Percentiles rank a stretch among this genome's conserved stretches.
Conservation (phyloP, 2,888 invertebrate species). For the Buathra laborator region DNA sequence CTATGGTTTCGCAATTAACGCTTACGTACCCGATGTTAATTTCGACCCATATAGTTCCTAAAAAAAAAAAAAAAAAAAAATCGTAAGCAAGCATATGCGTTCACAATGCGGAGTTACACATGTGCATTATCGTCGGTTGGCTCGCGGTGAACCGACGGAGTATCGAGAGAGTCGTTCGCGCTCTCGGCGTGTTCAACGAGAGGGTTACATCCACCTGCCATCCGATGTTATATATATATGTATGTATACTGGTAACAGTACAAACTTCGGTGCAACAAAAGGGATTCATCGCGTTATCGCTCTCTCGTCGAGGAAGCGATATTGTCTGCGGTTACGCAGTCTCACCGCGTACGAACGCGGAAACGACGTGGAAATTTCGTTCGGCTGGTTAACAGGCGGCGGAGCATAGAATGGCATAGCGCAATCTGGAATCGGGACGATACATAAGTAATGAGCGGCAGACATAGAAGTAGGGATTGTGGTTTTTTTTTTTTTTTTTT, state of each 20-base stretch:
- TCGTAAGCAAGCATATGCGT: conserved; percentile 76
- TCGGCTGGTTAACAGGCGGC: conserved; percentile 6
- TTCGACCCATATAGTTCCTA: conserved; percentile 81
- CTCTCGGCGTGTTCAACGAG: conserved; percentile 30
- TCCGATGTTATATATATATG: no score
- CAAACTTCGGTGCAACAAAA: conserved; percentile 1
- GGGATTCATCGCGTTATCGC: conserved; percentile 64
- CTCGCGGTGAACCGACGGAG: conserved; percentile 46
- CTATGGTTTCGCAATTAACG: conserved; percentile 78
- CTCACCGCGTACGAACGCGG: conserved; percentile 57
- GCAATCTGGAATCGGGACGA: conserved; percentile 62
- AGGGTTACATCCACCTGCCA: conserved; percentile 62
- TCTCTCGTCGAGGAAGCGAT: conserved; percentile 36
- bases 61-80: conserved; percentile 68
- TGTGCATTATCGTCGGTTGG: conserved; percentile 33
- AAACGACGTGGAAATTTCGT: conserved; percentile 55
- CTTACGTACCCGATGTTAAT: conserved; percentile 77
- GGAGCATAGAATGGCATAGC: neutral
- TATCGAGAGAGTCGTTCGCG: conserved; percentile 31
- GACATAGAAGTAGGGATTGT: conserved; percentile 21
- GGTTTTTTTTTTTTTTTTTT: neutral
- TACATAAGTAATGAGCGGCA: conserved; percentile 66
- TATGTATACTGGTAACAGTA: neutral
- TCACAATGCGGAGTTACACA: conserved; percentile 69
- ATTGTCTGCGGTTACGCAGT: conserved; percentile 57